A percentile compares a stretch with the other conserved stretches of the same genome.
phyloP scores from a whole-genome alignment of 1,140 invertebrate genomes.

The Oedothorax gibbosus region DNA sequence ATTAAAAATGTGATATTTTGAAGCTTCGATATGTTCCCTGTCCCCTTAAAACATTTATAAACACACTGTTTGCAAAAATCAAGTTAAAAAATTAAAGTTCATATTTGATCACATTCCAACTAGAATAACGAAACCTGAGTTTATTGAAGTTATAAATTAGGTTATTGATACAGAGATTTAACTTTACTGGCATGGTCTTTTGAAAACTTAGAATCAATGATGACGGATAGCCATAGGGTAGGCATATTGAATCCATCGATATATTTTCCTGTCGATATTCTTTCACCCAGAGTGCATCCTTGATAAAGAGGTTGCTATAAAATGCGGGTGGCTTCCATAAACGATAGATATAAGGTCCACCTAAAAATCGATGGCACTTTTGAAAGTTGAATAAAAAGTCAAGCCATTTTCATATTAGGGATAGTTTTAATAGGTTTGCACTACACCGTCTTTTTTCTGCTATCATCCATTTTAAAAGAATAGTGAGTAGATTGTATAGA shows the following conservation, averaged over 20 bases:
- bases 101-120: too few relatives aligned
- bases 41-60: too few relatives aligned
- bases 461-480: not conserved
- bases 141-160: not conserved
- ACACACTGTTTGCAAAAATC: too few relatives aligned
- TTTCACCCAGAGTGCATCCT: not conserved
- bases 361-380: not conserved
- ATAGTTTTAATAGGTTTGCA: not conserved
- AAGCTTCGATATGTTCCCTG: too few relatives aligned
- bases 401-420: not conserved
- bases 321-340: not conserved
- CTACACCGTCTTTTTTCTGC: not conserved
- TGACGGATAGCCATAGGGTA: slow-evolving; percentile 9
- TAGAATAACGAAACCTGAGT: too few relatives aligned
- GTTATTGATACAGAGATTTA: not conserved
- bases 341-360: not conserved
- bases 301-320: not conserved
- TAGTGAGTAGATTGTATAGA: too few relatives aligned
- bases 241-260: slow-evolving; percentile 11
- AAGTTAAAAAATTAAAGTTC: too few relatives aligned
- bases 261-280: slow-evolving; percentile 31
- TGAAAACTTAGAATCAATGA: slow-evolving; percentile 13
- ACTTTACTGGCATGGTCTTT: not conserved
- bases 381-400: not conserved
- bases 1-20: too few relatives aligned